These are phyloP conservation scores for Prionchulus punctatus DNA, from an alignment of 2,888 invertebrate species.

Conservation along the genomic window DNA sequence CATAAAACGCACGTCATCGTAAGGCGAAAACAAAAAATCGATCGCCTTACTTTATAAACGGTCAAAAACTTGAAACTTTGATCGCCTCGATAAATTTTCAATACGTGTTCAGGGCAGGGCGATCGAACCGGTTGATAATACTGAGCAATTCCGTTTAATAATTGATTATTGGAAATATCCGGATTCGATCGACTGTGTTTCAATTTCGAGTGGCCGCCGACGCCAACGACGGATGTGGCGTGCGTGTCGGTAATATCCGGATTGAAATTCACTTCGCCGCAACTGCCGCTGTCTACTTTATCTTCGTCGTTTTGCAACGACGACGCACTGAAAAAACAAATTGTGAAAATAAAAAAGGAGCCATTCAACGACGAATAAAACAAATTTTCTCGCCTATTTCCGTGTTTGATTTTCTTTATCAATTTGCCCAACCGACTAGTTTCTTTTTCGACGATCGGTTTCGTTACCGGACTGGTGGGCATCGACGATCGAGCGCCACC, in stretches of 20 bases:
- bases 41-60: slow-evolving; percentile 58
- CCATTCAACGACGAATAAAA: not conserved
- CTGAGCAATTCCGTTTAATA: slow-evolving; percentile 16
- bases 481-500: not conserved
- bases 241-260: not conserved
- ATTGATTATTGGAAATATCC: slow-evolving; percentile 24
- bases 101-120: slow-evolving; percentile 75
- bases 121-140: slow-evolving; percentile 21
- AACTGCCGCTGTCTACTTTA: not conserved
- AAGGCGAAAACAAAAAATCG: slow-evolving; percentile 3
- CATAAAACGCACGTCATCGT: too few species aligned
- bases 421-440: not conserved
- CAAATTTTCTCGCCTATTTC: slow-evolving; percentile 10
- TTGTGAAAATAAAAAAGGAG: not conserved
- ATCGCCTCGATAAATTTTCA: slow-evolving; percentile 75
- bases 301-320: not conserved
- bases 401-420: not conserved
- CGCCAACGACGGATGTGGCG: not conserved
- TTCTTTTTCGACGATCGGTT: not conserved
- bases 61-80: slow-evolving; percentile 93
- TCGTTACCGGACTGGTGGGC: not conserved
- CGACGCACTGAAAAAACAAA: not conserved
- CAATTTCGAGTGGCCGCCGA: slow-evolving; percentile 15
- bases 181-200: slow-evolving; percentile 33
- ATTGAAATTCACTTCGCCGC: not conserved